Conservation (phyloP, 2,113 vertebrate genomes). For the Alexandromys fortis region DNA sequence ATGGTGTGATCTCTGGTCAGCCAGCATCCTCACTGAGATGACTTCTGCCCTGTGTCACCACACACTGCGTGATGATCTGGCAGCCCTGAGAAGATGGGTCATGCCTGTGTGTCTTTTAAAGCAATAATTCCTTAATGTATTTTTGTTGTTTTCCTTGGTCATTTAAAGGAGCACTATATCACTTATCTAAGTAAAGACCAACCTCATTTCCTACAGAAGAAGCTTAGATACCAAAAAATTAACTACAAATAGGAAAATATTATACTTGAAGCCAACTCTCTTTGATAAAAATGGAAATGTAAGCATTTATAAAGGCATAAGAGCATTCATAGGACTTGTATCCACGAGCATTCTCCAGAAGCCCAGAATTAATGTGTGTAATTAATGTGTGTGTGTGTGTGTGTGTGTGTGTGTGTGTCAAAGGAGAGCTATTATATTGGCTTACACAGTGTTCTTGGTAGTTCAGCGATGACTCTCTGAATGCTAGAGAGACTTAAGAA, state of each 20-base stretch:
- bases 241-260: neutral
- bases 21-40: neutral
- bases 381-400: neutral
- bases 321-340: neutral
- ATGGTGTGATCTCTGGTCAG: neutral
- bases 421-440: neutral
- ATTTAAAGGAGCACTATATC: neutral
- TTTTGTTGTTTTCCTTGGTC: conserved; percentile 5
- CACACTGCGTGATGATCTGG: neutral
- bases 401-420: neutral
- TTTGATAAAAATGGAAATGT: conserved; percentile 24
- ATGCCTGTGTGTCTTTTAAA: neutral
- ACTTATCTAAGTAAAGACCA: conserved; percentile 11
- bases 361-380: neutral
- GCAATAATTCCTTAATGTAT: conserved; percentile 24
- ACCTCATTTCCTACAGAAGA: neutral
- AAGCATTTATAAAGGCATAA: neutral
- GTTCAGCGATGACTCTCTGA: neutral
- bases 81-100: neutral
- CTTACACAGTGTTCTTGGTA: neutral
- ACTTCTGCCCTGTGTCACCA: neutral
- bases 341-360: too few relatives aligned
- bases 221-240: neutral
- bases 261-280: neutral
- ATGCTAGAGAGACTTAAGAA: neutral